Percentiles rank a stretch among this genome's conserved stretches.
Evolutionary conservation across 2,113 vertebrate genomes (phyloP).

Genomic region (Heliornis fulica): DNA sequence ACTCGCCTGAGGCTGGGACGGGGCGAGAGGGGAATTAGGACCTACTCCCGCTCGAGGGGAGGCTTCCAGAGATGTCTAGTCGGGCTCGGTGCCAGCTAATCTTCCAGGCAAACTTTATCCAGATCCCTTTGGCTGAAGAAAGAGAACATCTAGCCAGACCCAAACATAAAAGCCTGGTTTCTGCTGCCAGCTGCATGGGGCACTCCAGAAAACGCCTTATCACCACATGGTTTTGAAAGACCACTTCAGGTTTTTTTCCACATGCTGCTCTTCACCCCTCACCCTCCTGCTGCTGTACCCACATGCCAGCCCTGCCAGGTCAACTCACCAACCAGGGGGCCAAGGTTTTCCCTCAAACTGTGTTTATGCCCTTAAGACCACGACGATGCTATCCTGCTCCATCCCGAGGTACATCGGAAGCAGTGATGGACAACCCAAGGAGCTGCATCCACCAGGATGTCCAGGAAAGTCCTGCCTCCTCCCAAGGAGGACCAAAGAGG

Average conservation of each 20-base stretch:
- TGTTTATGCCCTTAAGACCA: not conserved
- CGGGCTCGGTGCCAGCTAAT: constrained; percentile 7
- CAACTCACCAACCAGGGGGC: not conserved
- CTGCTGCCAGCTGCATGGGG: constrained; percentile 48
- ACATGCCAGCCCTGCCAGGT: not conserved
- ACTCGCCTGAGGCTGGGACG: fast-evolving
- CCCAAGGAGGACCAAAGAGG: not conserved
- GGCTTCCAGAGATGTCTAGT: constrained; percentile 42
- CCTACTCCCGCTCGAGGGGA: not conserved
- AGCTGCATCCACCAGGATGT: not conserved
- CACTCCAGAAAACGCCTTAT: constrained; percentile 49
- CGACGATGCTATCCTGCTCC: not conserved
- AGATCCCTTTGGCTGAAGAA: constrained; percentile 58
- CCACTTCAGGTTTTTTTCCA: not conserved
- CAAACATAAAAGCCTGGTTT: constrained; percentile 10
- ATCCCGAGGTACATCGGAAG: not conserved
- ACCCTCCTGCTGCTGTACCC: fast-evolving
- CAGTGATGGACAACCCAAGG: not conserved
- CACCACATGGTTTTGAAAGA: not conserved
- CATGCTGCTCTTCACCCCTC: not conserved
- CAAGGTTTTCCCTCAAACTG: not conserved
- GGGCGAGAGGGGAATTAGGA: not conserved
- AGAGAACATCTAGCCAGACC: constrained; percentile 8
- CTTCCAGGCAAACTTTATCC: constrained; percentile 56
- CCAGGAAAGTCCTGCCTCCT: not conserved